Conservation (phyloP, 2,797 vertebrate genomes). For the Malurus splendens region DNA sequence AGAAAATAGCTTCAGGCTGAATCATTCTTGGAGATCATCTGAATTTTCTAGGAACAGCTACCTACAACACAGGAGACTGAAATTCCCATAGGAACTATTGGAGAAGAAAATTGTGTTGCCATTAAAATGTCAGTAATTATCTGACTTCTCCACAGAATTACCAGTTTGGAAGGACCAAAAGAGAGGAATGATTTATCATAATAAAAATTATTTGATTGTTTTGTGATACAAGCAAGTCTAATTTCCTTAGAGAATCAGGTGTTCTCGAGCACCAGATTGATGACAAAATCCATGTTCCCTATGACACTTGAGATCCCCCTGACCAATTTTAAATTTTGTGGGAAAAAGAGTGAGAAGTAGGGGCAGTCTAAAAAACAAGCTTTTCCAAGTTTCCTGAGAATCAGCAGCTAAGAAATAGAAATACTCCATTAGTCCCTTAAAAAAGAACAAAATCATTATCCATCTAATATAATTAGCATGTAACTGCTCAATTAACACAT, state of each 20-base stretch:
- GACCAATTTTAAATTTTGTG: background rate
- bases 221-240: background rate
- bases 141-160: background rate
- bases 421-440: background rate
- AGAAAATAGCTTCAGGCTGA: background rate
- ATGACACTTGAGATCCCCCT: rapidly evolving
- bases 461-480: background rate
- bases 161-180: background rate
- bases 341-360: background rate
- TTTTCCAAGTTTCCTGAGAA: background rate
- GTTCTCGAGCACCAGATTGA: background rate
- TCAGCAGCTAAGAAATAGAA: background rate
- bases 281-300: background rate
- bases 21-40: background rate
- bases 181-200: background rate
- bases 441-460: background rate
- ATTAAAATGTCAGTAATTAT: background rate
- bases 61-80: background rate
- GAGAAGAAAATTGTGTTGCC: background rate
- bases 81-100: background rate
- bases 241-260: background rate
- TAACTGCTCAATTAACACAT: background rate
- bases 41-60: background rate
- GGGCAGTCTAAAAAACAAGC: background rate
- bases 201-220: background rate